Conservation (phyloP, 1,140 invertebrate genomes). For the Galleria mellonella region DNA sequence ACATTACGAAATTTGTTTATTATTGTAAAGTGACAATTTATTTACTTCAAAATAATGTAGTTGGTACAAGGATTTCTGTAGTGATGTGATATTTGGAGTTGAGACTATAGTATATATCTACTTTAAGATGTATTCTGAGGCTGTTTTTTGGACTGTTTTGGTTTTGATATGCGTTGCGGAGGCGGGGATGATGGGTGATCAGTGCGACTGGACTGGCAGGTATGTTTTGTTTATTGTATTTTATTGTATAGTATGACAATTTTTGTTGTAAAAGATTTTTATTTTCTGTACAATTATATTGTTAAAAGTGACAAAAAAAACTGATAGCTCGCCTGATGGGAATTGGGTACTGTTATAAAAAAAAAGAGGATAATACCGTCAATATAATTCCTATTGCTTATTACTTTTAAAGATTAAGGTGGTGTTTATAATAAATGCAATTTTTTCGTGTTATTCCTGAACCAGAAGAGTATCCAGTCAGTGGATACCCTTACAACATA, state of each 20-base stretch:
- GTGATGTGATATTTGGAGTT: slow-evolving; percentile 39
- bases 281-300: too few species aligned
- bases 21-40: slow-evolving; percentile 29
- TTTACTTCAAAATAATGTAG: slow-evolving; percentile 23
- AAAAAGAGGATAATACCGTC: too few species aligned
- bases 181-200: slow-evolving; percentile 74
- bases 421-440: too few species aligned
- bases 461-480: too few species aligned
- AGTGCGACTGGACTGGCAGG: slow-evolving; percentile 77
- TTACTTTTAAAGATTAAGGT: too few species aligned
- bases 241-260: not conserved
- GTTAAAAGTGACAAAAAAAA: too few species aligned
- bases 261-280: too few species aligned
- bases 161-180: slow-evolving; percentile 51
- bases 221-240: slow-evolving; percentile 37
- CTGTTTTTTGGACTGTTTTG: slow-evolving; percentile 61
- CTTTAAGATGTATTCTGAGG: slow-evolving; percentile 35
- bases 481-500: too few species aligned
- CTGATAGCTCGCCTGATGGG: too few species aligned
- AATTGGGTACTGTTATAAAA: too few species aligned
- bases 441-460: too few species aligned
- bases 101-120: slow-evolving; percentile 12
- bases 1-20: slow-evolving; percentile 31
- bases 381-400: too few species aligned
- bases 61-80: slow-evolving; percentile 4